Percentiles rank a stretch among this genome's conserved stretches.
Conservation (phyloP, 2,797 vertebrate species). For the Cynodonichthys magdalenae region DNA sequence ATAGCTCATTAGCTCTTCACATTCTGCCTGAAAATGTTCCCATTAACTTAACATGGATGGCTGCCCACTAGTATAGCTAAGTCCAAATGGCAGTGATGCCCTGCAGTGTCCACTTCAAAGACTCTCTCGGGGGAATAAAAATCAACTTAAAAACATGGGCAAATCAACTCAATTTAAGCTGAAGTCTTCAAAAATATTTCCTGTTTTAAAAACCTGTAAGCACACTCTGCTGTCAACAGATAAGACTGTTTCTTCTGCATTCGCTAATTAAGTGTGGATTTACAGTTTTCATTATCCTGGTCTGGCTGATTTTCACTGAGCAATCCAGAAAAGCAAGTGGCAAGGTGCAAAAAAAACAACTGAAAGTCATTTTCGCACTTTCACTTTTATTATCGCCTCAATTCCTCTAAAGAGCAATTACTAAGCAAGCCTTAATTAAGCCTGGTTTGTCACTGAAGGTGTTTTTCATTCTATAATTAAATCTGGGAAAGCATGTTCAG, state of each 20-base stretch:
- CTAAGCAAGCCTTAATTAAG: constrained; percentile 58
- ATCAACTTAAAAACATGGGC: constrained; percentile 13
- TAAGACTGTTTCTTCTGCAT: constrained; percentile 51
- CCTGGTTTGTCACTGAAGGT: constrained; percentile 18
- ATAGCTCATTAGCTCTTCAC: constrained; percentile 55
- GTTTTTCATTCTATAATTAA: constrained; percentile 49
- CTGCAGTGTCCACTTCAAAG: constrained; percentile 40
- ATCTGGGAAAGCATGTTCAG: constrained; percentile 40
- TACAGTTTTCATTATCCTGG: constrained; percentile 30
- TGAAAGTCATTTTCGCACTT: constrained; percentile 51
- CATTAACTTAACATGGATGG: constrained; percentile 36
- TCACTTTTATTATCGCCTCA: constrained; percentile 71
- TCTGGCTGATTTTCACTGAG: constrained; percentile 35
- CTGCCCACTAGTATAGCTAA: constrained; percentile 45
- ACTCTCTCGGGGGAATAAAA: not conserved
- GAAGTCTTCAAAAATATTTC: constrained; percentile 28
- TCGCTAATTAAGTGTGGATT: constrained; percentile 51
- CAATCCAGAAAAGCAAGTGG: constrained; percentile 9
- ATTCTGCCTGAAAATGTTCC: constrained; percentile 36
- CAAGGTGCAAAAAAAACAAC: constrained; percentile 10
- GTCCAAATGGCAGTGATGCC: constrained; percentile 41
- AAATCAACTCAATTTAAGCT: constrained; percentile 17
- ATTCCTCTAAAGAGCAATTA: constrained; percentile 48
- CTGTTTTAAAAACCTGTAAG: constrained; percentile 23
- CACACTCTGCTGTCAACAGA: constrained; percentile 51